Base-by-base conservation (phyloP, 2,113 vertebrate species). In the Arizona elegans region DNA sequence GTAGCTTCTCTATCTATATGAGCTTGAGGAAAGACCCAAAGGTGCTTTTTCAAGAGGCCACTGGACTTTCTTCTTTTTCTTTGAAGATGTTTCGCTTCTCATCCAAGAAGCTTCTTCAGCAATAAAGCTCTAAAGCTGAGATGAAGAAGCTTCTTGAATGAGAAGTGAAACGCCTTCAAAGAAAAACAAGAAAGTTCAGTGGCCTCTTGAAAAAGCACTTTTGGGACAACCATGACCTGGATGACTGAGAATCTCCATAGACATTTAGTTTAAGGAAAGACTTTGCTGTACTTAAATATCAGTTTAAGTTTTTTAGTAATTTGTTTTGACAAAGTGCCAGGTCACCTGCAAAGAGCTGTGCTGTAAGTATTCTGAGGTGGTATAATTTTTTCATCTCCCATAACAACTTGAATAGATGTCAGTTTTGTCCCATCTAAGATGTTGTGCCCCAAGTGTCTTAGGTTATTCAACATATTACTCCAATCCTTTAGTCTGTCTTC, bases 291-390 rank as follows among this genome's bases (percentile, higher is more conserved):
- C 9, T 58, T 24, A 70, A 38, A 0, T 29, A 52, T 93, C 50
- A n/a, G 90, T 91, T 93, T 26, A 94, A 24, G 56, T 0, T 65
- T 93, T 93, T 89, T 92, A 95, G 88, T 90, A 81, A 91, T 56
- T 91, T 90, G 5, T 92, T 91, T 89, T 92, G 86, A 24, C 52
- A 86, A 0, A 10, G 24, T 75, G 65, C 86, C 95, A 93, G 92
- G 89, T n/a, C 56, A 47, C 5, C 90, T 38, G 54, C 91, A 38
- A 92, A 93, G 90, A 86, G 15, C 47, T 93, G 81, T 47, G n/a
- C 17, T 21, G 23, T 0, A 54, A 87, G 58, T 88, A 93, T 92
- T 54, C 29, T 75, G 19, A 95, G 26, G 38, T 52, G 47, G 1
- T 0, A 23, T 87, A 24, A 88, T 93, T 94, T 93, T 94, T 75